phyloP scores from a whole-genome alignment of 2,888 invertebrate species.

The Andrena haemorrhoa region DNA sequence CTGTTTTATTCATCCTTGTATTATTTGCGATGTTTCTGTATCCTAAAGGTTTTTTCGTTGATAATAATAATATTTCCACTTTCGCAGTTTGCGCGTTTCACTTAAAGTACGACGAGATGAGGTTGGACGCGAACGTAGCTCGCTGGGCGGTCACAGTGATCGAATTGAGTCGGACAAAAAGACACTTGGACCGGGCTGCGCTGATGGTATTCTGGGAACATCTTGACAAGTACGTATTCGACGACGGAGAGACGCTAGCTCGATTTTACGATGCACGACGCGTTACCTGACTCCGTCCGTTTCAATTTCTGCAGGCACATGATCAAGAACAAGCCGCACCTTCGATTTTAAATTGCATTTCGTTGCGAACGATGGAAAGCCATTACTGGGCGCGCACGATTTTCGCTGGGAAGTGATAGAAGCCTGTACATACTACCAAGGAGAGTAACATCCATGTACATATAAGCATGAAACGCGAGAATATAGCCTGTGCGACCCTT shows the following conservation, averaged over 20 bases:
- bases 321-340: conserved; percentile 94
- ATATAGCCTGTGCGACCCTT: neutral
- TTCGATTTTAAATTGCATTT: conserved; percentile 81
- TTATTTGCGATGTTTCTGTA: too few species aligned
- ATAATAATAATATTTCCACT: neutral
- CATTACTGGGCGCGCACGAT: conserved; percentile 14
- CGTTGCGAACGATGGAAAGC: neutral
- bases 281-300: neutral
- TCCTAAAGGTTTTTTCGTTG: too few species aligned
- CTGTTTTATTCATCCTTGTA: too few species aligned
- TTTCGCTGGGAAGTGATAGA: conserved; percentile 31
- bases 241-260: neutral
- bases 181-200: conserved; percentile 98
- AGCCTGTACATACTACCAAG: conserved; percentile 56
- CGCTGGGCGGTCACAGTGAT: conserved; percentile 99
- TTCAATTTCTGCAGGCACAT: conserved; percentile 89
- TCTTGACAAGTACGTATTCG: conserved; percentile 92
- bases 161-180: conserved; percentile 95
- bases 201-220: conserved; percentile 99
- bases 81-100: conserved; percentile 97
- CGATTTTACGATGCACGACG: neutral
- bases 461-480: conserved; percentile 42
- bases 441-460: conserved; percentile 54
- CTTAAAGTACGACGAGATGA: conserved; percentile 98
- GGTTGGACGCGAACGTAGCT: conserved; percentile 96